Conservation (phyloP, 2,888 invertebrate genomes). For the Cecidostiba fungosa region DNA sequence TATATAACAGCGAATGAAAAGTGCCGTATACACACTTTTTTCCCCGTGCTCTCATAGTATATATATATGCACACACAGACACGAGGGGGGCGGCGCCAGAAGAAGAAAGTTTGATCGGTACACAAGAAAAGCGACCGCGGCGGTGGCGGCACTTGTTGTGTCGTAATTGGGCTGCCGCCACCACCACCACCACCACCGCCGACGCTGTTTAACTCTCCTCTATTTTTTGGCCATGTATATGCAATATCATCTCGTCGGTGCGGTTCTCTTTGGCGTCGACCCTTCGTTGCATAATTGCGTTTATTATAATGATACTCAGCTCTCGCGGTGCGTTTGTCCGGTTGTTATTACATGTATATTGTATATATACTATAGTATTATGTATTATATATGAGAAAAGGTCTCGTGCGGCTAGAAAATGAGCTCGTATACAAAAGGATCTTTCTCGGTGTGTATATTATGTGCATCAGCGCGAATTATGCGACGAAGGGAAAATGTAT, state of each 20-base stretch:
- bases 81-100: too few relatives aligned
- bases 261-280: neutral
- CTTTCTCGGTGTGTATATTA: neutral
- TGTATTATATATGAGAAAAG: neutral
- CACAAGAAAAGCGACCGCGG: too few relatives aligned
- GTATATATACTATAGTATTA: neutral
- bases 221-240: too few relatives aligned
- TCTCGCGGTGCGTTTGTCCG: neutral
- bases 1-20: too few relatives aligned
- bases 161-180: neutral
- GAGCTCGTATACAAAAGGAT: neutral
- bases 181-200: too few relatives aligned
- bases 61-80: neutral
- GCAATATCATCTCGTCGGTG: too few relatives aligned
- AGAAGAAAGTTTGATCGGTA: neutral
- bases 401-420: too few relatives aligned
- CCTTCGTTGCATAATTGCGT: constrained; percentile 11
- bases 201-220: neutral
- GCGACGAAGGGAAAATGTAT: neutral
- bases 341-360: too few relatives aligned
- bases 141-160: neutral
- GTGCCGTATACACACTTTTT: too few relatives aligned
- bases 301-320: neutral
- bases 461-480: neutral
- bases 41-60: neutral